A percentile compares a stretch with the other conserved stretches of the same genome.
Conservation (phyloP, 2,888 invertebrate species). For the Spilarctia lutea region DNA sequence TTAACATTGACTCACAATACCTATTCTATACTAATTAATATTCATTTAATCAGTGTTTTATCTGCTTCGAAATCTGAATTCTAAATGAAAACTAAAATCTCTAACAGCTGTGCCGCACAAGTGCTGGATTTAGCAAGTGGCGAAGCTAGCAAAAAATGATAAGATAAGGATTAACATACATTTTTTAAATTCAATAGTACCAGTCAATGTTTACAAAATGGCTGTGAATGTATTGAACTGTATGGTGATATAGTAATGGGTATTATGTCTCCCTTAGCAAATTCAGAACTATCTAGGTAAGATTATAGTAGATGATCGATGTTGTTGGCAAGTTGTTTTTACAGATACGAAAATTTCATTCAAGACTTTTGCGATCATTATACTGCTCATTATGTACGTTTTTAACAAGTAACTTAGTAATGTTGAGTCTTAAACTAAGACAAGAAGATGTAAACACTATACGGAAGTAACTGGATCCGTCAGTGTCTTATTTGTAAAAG, state of each 20-base stretch:
- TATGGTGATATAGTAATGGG: no score
- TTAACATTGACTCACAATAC: not conserved
- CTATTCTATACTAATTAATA: not conserved
- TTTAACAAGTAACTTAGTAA: not conserved
- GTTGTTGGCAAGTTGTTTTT: no score
- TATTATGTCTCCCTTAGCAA: no score
- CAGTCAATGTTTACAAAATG: no score
- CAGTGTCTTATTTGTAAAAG: not conserved
- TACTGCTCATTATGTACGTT: not conserved
- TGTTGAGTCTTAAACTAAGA: not conserved
- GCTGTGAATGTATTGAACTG: no score
- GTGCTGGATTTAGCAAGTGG: not conserved
- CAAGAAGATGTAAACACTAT: not conserved
- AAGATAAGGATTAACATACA: not conserved
- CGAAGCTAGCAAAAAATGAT: not conserved
- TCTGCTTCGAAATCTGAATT: not conserved
- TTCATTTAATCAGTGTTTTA: not conserved
- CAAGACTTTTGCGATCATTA: not conserved
- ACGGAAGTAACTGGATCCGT: constrained; percentile 1
- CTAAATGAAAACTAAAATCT: not conserved
- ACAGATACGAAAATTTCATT: not conserved
- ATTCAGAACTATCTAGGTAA: no score
- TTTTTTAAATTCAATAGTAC: not conserved
- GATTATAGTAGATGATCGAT: no score
- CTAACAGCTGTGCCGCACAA: not conserved